Evolutionary conservation across 2,113 vertebrate genomes (phyloP).

Genomic region (Chaetorhynchus papuensis): DNA sequence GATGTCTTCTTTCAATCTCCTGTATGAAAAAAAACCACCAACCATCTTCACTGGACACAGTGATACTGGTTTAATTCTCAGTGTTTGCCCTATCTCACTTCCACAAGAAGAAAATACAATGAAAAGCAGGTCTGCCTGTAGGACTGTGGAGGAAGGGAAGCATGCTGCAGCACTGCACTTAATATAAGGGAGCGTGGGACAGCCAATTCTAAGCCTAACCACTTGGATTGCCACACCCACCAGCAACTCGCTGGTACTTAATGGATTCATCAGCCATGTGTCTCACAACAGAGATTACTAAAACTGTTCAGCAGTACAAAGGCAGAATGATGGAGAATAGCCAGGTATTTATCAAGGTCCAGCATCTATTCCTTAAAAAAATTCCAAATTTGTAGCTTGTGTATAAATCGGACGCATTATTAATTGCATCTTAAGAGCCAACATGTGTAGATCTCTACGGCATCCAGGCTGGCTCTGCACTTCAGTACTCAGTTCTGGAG

Average conservation of each 20-base stretch:
- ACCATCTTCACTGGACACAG: not conserved
- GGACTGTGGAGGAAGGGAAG: not conserved
- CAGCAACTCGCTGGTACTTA: not conserved
- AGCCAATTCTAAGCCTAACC: not conserved
- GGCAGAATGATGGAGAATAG: not conserved
- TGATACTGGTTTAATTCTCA: not conserved
- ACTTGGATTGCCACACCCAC: not conserved
- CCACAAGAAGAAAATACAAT: not conserved
- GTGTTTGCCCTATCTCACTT: not conserved
- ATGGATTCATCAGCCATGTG: not conserved
- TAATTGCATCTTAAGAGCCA: not conserved
- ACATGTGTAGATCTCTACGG: accelerated
- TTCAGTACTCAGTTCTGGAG: not conserved
- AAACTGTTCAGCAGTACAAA: not conserved
- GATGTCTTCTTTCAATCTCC: not conserved
- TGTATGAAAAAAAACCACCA: not conserved
- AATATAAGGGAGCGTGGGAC: not conserved
- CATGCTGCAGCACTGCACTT: not conserved
- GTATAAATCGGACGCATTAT: not conserved
- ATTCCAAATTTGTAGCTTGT: not conserved
- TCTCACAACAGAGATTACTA: not conserved
- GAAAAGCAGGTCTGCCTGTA: not conserved
- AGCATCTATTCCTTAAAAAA: not conserved
- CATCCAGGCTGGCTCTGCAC: not conserved
- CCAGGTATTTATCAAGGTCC: not conserved